phyloP scores from a whole-genome alignment of 1,140 invertebrate genomes.

The Diuraphis noxia region DNA sequence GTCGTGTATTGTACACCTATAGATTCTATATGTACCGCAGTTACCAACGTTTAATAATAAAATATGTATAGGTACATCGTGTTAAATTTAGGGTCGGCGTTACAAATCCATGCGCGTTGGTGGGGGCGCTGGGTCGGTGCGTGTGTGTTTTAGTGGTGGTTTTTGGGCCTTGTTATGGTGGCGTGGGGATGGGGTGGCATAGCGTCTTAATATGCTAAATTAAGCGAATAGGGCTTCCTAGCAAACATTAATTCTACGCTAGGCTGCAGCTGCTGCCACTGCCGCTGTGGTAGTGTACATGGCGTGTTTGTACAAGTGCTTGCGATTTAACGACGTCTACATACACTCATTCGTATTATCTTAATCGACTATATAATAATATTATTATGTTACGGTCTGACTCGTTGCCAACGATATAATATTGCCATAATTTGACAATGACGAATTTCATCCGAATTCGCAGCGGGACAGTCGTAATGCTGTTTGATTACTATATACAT shows the following conservation, averaged over 20 bases:
- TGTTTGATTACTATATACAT: too few species aligned
- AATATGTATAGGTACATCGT: not conserved
- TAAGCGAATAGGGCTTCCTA: not conserved
- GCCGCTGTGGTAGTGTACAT: not conserved
- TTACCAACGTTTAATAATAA: constrained; percentile 5
- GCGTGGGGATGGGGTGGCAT: too few species aligned
- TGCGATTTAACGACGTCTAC: not conserved
- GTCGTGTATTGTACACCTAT: not conserved
- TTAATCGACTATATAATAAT: constrained; percentile 10
- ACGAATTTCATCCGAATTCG: not conserved
- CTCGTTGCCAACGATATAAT: not conserved
- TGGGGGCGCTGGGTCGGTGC: too few species aligned
- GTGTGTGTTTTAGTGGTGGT: not conserved
- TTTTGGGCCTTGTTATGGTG: not conserved
- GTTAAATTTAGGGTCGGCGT: not conserved
- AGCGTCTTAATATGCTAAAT: not conserved
- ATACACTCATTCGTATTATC: not conserved
- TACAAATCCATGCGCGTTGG: not conserved
- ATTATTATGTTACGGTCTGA: not conserved
- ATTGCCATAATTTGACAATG: not conserved
- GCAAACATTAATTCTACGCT: not conserved
- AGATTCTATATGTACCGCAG: not conserved
- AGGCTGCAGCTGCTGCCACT: too few species aligned
- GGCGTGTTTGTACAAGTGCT: not conserved
- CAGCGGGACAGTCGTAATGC: not conserved